A percentile compares a stretch with the other conserved stretches of the same genome.
Evolutionary conservation across 2,797 vertebrate species (phyloP).

Genomic region (Rhadinocentrus ornatus): DNA sequence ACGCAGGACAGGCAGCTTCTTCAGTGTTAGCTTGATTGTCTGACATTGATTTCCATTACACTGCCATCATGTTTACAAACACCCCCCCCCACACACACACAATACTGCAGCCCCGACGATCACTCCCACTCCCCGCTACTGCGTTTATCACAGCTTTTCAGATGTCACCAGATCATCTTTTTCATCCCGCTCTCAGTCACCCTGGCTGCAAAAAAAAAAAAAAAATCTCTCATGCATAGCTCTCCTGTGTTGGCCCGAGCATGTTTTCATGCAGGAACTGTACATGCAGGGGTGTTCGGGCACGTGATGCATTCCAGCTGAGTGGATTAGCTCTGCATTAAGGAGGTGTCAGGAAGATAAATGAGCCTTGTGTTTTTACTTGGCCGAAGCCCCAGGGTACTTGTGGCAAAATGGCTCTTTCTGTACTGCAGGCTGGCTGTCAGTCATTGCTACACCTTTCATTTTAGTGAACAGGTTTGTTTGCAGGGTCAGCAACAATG

Average conservation of each 20-base stretch:
- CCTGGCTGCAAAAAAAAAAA: not conserved
- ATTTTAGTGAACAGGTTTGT: slow-evolving; percentile 36
- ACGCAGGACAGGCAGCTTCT: slow-evolving; percentile 23
- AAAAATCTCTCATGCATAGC: not conserved
- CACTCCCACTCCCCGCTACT: slow-evolving; percentile 30
- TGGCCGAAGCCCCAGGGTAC: slow-evolving; percentile 53
- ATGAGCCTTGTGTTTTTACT: slow-evolving; percentile 66
- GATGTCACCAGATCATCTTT: slow-evolving; percentile 35
- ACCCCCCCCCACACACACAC: slow-evolving; percentile 7
- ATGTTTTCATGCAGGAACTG: slow-evolving; percentile 1
- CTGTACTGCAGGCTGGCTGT: slow-evolving; percentile 67
- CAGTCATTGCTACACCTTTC: slow-evolving; percentile 61
- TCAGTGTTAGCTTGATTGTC: slow-evolving; percentile 40
- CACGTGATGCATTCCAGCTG: slow-evolving; percentile 50
- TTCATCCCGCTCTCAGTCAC: slow-evolving; percentile 20
- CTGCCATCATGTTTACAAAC: slow-evolving; percentile 58
- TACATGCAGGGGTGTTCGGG: not conserved
- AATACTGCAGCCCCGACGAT: slow-evolving; percentile 12
- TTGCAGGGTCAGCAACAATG: slow-evolving; percentile 46
- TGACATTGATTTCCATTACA: slow-evolving; percentile 63
- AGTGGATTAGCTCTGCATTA: slow-evolving; percentile 78
- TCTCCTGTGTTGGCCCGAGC: slow-evolving; percentile 4
- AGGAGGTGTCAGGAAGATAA: slow-evolving; percentile 80
- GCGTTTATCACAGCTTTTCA: slow-evolving; percentile 48
- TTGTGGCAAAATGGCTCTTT: slow-evolving; percentile 58